Evolutionary conservation across 2,797 vertebrate species (phyloP), one percentile per base, ranked within the genome.

Genomic region (Anguilla marmorata): DNA sequence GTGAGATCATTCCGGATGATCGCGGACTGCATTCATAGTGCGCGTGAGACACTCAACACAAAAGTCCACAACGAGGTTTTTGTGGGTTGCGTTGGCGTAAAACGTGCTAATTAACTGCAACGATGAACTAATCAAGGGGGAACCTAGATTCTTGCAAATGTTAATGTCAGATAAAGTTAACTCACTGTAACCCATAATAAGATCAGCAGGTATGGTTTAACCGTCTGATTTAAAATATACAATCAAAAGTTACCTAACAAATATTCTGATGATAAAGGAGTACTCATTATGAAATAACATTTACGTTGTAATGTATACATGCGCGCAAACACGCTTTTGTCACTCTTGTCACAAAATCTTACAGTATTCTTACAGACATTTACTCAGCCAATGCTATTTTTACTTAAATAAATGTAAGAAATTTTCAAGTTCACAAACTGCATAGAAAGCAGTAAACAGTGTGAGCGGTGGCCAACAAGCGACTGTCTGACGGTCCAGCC

Each of bases 1-100:
- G 56, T 87, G 86, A 87, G 74, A 76, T 82, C 86, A 87, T 48
- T 27, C 54, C 76, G 24, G 74, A 58, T 87, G 72, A 82, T 50
- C 79, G 4, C 45, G 19, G 21, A 50, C 74, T 76, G 74, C 41
- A 76, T 76, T 41, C 41, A 50, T 50, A 50, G 19, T 45, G 45
- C 79, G 45, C 45, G 79, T 41, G 79, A n/a, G 41, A 76, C 41
- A 3, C 45, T 9, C 30, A 9, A 74, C 30, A 33, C 11, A 21
- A n/a, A 48, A 82, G 19, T 50, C 41, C 9, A 14, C 74, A 37
- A 33, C 12, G 11, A 74, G 12, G 12, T 21, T n/a, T 76, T 33
- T 76, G 30, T 76, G 74, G 33, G 74, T 41, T 41, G 33, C 4
- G 74, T 16, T 19, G 69, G n/a, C 69, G 7, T 21, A 82, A 50